Conservation (phyloP, 2,113 vertebrate genomes). For the Geococcyx californianus region DNA sequence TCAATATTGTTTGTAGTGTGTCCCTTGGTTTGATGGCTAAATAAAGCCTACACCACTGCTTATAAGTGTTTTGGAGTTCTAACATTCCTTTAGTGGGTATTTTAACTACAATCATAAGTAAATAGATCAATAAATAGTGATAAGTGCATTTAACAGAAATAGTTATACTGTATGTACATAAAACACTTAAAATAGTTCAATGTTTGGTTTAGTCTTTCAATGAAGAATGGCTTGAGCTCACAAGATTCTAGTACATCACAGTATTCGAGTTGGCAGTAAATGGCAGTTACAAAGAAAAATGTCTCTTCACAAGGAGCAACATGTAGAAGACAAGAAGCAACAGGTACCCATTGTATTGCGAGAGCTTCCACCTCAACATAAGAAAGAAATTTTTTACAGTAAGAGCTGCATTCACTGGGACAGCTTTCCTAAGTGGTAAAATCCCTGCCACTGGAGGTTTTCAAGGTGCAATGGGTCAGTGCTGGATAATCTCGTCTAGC, state of each 20-base stretch:
- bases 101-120: not conserved
- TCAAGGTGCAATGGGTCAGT: not conserved
- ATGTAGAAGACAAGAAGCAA: not conserved
- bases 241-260: not conserved
- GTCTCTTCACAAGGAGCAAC: not conserved
- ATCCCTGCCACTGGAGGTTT: not conserved
- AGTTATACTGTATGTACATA: accelerated
- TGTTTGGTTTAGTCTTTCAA: not conserved
- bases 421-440: not conserved
- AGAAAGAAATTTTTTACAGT: not conserved
- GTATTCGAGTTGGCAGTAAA: not conserved
- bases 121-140: not conserved
- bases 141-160: not conserved
- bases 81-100: not conserved
- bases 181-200: not conserved
- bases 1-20: not conserved
- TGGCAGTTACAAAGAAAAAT: accelerated
- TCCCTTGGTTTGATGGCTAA: not conserved
- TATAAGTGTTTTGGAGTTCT: not conserved
- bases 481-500: not conserved
- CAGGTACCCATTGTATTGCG: accelerated
- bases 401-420: not conserved
- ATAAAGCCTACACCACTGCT: not conserved
- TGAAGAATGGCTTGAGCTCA: not conserved
- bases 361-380: not conserved